Evolutionary conservation across 2,888 invertebrate species (phyloP), one percentile per base, ranked within the genome.

Genomic region (Onthophagus sagittarius): DNA sequence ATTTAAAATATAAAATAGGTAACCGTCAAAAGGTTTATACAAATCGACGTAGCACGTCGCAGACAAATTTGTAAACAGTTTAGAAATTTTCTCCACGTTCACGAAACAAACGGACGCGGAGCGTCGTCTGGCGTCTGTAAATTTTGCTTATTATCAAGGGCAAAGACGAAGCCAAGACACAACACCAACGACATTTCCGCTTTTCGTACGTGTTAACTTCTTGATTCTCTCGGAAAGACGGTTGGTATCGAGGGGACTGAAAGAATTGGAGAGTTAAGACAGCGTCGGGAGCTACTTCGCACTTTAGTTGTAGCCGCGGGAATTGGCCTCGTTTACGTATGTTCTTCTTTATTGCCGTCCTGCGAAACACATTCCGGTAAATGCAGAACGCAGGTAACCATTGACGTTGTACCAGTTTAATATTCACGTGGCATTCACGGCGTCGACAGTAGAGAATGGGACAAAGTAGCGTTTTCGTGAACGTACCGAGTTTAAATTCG

Each of bases 301-400:
- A 74, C 76, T 74, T 73, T 73, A 71, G 74, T 76, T 73, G 73
- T 69, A 71, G 73, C 73, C 73, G 62, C n/a, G 73, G 74, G 74
- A 71, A 75, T 75, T 75, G 67, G 31, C 67, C 32, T 32, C 31
- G 67, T 75, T 72, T 75, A 72, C 72, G 71, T 73, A 72, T 73
- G 75, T 75, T 73, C 72, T 72, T 75, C 72, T 75, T 75, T 75
- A 75, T 72, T 75, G 73, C 72, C 71, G 53, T 72, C 63, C 73
- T 67, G 71, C 33, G 72, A 70, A 72, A 69, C 70, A 15, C 53
- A 23, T 23, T 23, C 23, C 15, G 15, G 15, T 15, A n/a, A 5
- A 23, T 11, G 11, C 67, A 13, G 67, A 11, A 23, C 23, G 23
- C 23, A 23, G 23, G 23, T 23, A 23, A 1, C 23, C 39, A 53